Conservation (phyloP, 64 coral and sea anemone genomes). For the Exaiptasia diaphana region DNA sequence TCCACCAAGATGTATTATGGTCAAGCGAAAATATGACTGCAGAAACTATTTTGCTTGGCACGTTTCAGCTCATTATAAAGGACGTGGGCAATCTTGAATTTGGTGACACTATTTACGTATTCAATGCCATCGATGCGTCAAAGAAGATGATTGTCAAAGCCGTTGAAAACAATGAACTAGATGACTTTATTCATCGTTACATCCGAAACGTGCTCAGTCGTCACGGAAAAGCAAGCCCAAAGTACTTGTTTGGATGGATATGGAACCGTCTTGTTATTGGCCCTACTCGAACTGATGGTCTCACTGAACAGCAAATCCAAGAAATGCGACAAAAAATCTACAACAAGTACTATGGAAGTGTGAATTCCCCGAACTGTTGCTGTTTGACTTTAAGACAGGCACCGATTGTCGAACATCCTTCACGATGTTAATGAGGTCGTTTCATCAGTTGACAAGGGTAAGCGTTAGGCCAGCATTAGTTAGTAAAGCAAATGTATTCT, state of each 20-base stretch:
- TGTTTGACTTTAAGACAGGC: background rate
- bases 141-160: slow-evolving; percentile 31
- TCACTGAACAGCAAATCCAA: background rate
- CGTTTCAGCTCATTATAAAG: background rate
- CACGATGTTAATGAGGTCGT: too few relatives aligned
- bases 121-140: slow-evolving; percentile 14
- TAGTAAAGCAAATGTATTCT: too few relatives aligned
- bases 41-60: background rate
- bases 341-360: background rate
- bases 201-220: background rate
- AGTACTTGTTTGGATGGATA: background rate
- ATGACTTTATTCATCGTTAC: slow-evolving; percentile 27
- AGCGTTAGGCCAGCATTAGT: too few relatives aligned
- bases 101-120: background rate
- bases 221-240: background rate
- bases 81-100: background rate
- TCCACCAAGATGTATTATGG: background rate
- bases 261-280: slow-evolving; percentile 28
- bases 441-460: too few relatives aligned
- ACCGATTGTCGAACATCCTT: background rate
- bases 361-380: background rate
- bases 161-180: slow-evolving; percentile 10
- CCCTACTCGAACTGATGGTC: background rate
- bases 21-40: background rate
- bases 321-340: slow-evolving; percentile 34